Conservation (phyloP, 1,140 invertebrate genomes). For the Euwallacea similis region DNA sequence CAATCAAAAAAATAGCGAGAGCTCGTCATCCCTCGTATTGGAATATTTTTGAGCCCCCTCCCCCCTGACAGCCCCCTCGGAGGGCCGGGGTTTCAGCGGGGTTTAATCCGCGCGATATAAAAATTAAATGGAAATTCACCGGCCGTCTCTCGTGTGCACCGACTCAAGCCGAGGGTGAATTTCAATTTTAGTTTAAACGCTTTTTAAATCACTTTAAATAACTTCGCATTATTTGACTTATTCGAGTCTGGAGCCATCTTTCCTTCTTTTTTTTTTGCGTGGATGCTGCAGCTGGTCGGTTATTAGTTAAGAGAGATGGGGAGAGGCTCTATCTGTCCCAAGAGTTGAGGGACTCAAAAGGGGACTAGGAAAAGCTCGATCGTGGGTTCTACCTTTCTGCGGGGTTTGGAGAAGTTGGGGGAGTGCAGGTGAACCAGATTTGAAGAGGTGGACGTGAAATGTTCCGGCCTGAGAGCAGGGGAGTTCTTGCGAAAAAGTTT, state of each 20-base stretch:
- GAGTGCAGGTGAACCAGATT: too few relatives aligned
- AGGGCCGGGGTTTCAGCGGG: slow-evolving; percentile 35
- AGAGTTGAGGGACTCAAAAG: too few relatives aligned
- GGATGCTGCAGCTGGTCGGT: slow-evolving; percentile 6
- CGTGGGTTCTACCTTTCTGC: too few relatives aligned
- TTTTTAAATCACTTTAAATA: slow-evolving; percentile 52
- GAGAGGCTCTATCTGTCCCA: too few relatives aligned
- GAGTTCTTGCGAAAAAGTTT: too few relatives aligned
- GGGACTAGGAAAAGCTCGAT: too few relatives aligned
- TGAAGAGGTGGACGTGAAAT: too few relatives aligned
- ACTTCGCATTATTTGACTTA: slow-evolving; percentile 39
- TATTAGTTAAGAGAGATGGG: slow-evolving; percentile 9
- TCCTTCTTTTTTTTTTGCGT: neutral
- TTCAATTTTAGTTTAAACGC: slow-evolving; percentile 53
- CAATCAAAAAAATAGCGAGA: slow-evolving; percentile 57
- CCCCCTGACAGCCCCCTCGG: slow-evolving; percentile 30
- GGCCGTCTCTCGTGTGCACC: slow-evolving; percentile 26
- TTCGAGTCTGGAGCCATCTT: slow-evolving; percentile 20
- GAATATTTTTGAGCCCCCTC: slow-evolving; percentile 52
- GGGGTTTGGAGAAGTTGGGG: too few relatives aligned
- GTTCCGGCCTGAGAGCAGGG: too few relatives aligned
- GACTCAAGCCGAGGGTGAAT: slow-evolving; percentile 47
- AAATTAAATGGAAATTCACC: slow-evolving; percentile 53
- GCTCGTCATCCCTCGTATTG: slow-evolving; percentile 44
- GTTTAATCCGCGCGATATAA: slow-evolving; percentile 50